phyloP scores from a whole-genome alignment of 2,888 invertebrate species.

The Rhopalosiphum nymphaeae region DNA sequence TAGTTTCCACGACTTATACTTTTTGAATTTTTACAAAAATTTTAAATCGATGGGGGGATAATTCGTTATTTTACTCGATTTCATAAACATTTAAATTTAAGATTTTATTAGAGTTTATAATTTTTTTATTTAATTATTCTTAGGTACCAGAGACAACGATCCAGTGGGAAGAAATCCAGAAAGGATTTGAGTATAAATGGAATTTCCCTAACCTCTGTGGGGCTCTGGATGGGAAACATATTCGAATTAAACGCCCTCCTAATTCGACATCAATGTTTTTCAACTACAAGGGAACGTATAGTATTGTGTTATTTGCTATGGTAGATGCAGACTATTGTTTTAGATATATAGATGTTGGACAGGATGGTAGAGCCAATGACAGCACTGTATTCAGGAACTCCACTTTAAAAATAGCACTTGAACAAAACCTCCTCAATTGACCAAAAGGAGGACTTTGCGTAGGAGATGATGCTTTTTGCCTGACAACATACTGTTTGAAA shows the following conservation, averaged over 20 bases:
- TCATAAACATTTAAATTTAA: conserved; percentile 38
- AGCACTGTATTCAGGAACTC: conserved; percentile 10
- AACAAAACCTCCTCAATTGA: conserved; percentile 23
- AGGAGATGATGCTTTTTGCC: conserved; percentile 68
- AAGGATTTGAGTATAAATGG: conserved; percentile 31
- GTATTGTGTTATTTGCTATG: conserved; percentile 35
- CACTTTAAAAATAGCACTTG: conserved; percentile 24
- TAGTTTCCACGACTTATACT: conserved; percentile 33
- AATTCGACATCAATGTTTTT: conserved; percentile 24
- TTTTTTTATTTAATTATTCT: conserved; percentile 8
- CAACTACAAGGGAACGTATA: conserved; percentile 30
- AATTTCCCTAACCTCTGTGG: conserved; percentile 28
- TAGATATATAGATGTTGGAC: conserved; percentile 36
- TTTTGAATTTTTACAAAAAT: conserved; percentile 34
- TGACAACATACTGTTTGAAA: conserved; percentile 66
- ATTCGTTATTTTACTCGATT: conserved; percentile 34
- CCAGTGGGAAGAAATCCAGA: conserved; percentile 18
- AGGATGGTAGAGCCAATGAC: conserved; percentile 29
- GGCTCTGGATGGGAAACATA: conserved; percentile 35
- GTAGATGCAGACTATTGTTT: conserved; percentile 41
- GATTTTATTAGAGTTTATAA: conserved; percentile 23
- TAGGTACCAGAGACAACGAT: conserved; percentile 25
- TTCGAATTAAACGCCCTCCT: conserved; percentile 27
- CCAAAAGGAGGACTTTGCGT: conserved; percentile 49
- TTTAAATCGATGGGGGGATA: background rate